Evolutionary conservation across 2,797 vertebrate genomes (phyloP).

Genomic region (Pelochelys cantorii): DNA sequence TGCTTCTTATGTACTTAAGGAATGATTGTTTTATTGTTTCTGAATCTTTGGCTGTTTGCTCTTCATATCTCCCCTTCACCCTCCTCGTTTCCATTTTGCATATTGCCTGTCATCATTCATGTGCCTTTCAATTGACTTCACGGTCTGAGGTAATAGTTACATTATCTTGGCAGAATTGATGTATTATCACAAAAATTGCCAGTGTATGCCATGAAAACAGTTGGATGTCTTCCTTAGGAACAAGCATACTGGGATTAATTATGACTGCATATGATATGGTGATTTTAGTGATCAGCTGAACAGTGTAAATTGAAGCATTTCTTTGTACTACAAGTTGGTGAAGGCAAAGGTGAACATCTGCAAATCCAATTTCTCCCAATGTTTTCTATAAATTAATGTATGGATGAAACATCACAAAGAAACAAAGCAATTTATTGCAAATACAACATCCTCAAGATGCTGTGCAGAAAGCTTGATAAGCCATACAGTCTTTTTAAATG

Average conservation of each 20-base stretch:
- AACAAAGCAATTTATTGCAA: not conserved
- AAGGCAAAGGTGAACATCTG: not conserved
- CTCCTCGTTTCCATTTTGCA: slow-evolving; percentile 14
- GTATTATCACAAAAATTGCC: slow-evolving; percentile 32
- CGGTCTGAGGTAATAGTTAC: slow-evolving; percentile 26
- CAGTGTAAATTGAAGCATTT: not conserved
- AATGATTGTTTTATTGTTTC: not conserved
- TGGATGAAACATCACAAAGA: not conserved
- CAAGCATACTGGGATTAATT: fast-evolving
- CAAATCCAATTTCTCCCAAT: not conserved
- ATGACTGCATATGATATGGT: not conserved
- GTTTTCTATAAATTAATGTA: not conserved
- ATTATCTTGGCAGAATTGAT: slow-evolving; percentile 33
- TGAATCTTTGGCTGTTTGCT: slow-evolving; percentile 43
- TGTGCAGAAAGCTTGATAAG: not conserved
- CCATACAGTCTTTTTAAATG: not conserved
- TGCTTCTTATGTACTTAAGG: slow-evolving; percentile 18
- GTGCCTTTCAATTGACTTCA: slow-evolving; percentile 38
- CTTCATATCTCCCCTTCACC: slow-evolving; percentile 21
- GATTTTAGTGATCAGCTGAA: not conserved
- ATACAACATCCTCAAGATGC: not conserved
- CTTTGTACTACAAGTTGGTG: not conserved
- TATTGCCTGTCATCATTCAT: slow-evolving; percentile 13
- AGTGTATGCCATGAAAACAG: slow-evolving; percentile 23
- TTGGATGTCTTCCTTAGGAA: slow-evolving; percentile 20